Base-by-base conservation (phyloP, 2,888 invertebrate species). In the Panzeria rudis region DNA sequence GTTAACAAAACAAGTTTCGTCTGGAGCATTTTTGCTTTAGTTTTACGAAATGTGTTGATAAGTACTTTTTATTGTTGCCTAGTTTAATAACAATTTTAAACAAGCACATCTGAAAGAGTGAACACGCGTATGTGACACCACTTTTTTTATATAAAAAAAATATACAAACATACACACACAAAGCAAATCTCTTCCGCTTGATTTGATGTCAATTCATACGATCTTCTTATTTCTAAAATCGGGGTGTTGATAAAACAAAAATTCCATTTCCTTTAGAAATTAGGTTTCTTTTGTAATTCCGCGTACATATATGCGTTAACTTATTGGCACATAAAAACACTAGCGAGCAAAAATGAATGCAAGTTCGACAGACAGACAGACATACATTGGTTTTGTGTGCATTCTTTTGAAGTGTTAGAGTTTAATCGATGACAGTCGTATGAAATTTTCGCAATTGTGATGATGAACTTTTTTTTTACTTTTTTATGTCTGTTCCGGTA, bases 351-450 rank as follows among this genome's bases (percentile, higher is more conserved):
- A 47, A 5, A 32, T 29, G n/a, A 35, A 50, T 25, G 13, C 0
- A 13, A 13, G 11, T 6, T 8, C 1, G 29, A 59, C 32, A 23
- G 2, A 4, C 56, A 59, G 17, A 20, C 59, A 13, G 20, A 62
- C 38, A 38, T 11, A 11, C 11, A 38, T 8, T 17, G 50, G 9
- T 6, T 9, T 50, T 50, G 17, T 50, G 20, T 6, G 17, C 20
- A 50, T 20, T 50, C 66, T 38, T 47, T 35, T 50, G 11, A 68
- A 78, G 73, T 78, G 73, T 56, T 73, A 77, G 77, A 81, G 68
- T 81, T 84, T 81, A 84, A 84, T 78, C 81, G 81, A 73, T 78
- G 77, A 56, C 84, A 84, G 73, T 81, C 77, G 81, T 84, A 62
- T n/a, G 56, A 47, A 62, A 54, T 79, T 72, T 78, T 68, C n/a